These are phyloP conservation scores for Rhizoglyphus robini DNA, from an alignment of 1,140 invertebrate genomes.

Conservation along the genomic window DNA sequence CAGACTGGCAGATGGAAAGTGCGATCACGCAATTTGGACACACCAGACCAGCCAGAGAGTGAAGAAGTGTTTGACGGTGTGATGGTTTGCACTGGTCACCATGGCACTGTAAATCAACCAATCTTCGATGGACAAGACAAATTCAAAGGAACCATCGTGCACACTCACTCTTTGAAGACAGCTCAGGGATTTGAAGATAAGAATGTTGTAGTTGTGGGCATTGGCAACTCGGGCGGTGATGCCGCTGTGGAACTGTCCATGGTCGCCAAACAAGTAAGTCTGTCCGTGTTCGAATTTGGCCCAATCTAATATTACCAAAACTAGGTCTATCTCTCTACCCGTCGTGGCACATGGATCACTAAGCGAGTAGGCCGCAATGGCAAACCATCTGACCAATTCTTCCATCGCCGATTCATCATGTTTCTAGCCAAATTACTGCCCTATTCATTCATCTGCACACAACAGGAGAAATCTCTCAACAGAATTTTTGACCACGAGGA, in stretches of 20 bases:
- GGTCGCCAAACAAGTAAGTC: conserved; percentile 5
- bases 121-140: conserved; percentile 28
- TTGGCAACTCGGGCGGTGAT: conserved; percentile 43
- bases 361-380: conserved; percentile 34
- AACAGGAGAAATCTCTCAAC: conserved; percentile 24
- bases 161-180: conserved; percentile 8
- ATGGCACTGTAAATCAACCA: conserved; percentile 19
- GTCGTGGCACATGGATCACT: conserved; percentile 38
- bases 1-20: conserved; percentile 35
- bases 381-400: conserved; percentile 29
- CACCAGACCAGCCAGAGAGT: background rate
- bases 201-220: conserved; percentile 38
- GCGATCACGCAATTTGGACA: conserved; percentile 19
- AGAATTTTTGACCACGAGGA: conserved; percentile 37
- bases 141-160: conserved; percentile 34
- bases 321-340: conserved; percentile 37
- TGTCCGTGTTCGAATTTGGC: background rate
- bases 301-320: background rate
- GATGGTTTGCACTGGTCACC: conserved; percentile 34
- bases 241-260: conserved; percentile 38
- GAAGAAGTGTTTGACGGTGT: conserved; percentile 36
- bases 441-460: conserved; percentile 19
- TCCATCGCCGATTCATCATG: conserved; percentile 21
- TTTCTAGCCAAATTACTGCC: conserved; percentile 21
- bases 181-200: conserved; percentile 30